Base-by-base conservation (phyloP, 2,888 invertebrate genomes). In the Hyposoter didymator region DNA sequence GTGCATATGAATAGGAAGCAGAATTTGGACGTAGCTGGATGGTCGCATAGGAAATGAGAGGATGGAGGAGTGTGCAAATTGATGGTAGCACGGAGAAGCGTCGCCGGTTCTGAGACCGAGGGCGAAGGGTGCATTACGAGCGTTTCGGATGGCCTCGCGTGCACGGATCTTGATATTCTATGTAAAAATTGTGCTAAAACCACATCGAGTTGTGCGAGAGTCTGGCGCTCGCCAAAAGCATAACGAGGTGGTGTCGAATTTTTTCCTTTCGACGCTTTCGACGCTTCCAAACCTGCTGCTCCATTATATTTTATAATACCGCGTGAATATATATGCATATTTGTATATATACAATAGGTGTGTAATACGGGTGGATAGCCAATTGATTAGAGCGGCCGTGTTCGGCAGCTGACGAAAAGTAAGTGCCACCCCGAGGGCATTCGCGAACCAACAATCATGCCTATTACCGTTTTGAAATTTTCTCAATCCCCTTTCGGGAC, bases 41-140 rank as follows among this genome's bases (percentile, higher is more conserved):
- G 10, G 6, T 12, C 17, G 22, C 17, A 43, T 62, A 22, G n/a
- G 55, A 39, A 59, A 43, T 59, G 66, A 39, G 45, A 28, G 19
- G 55, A 12, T 47, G 35, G 28, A 28, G 55, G 10, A 69, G 62
- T 47, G 72, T 22, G 22, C 55, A 64, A 62, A 39, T 19, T 39
- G 69, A 19, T 72, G 66, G 82, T 69, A 67, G 78, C 2, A 4
- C 67, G 59, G 45, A 62, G 45, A 84, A 74, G 43, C 28, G 47
- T 76, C 52, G 19, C 45, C 76, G 80, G 69, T 62, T 43, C 85
- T 79, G 84, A 82, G 89, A 88, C 89, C 88, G 88, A 88, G 87
- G 88, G 87, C 88, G 87, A 87, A 84, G 87, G 82, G 88, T 87
- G 87, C 89, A 89, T 90, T 91, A 91, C 88, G 90, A 88, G 84